Base-by-base conservation (phyloP, 1,140 invertebrate genomes). In the Dendroctonus ponderosae region DNA sequence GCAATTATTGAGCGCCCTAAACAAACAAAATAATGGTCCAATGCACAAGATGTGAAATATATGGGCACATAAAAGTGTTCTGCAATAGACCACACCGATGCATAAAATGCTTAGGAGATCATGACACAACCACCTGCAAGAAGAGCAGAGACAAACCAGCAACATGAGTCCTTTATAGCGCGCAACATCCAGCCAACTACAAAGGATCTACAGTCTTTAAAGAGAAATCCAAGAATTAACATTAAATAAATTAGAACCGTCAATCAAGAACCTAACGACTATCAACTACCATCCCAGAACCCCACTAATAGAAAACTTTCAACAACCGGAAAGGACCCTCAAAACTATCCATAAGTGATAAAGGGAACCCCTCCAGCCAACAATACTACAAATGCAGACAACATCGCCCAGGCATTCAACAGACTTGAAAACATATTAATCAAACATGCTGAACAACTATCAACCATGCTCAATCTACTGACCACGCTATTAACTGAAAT, bases 21-120 rank as follows among this genome's bases (percentile, higher is more conserved):
- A 51, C 8, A 51, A 51, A 14, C 7, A 51, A 51, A 51, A 6
- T 6, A 14, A 14, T 14, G 6, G 49, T 51, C 14, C 49, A 51
- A 51, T 51, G 49, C 14, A 7, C 49, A 11, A 51, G 49, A 51
- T 51, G 49, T 51, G 8, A 51, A 14, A 7, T 7, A 7, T 51
- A 7, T 7, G 49, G 49, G 15, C 14, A 51, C 49, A 51, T 14
- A 14, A 51, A 51, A 51, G 15, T 6, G 8, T 51, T 7, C 14
- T 51, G 49, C 14, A 51, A 7, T 14, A 51, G 49, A 51, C 15
- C 49, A 14, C 14, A 7, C 14, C 7, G 49, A 14, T 51, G 49
- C 15, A 14, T 51, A 7, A 51, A 51, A 14, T 51, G 49, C 43
- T 6, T 14, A 14, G 49, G 49, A 7, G 49, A 51, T 11, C 49